Evolutionary conservation across 2,113 vertebrate genomes (phyloP).

Genomic region (Rallus limicola): DNA sequence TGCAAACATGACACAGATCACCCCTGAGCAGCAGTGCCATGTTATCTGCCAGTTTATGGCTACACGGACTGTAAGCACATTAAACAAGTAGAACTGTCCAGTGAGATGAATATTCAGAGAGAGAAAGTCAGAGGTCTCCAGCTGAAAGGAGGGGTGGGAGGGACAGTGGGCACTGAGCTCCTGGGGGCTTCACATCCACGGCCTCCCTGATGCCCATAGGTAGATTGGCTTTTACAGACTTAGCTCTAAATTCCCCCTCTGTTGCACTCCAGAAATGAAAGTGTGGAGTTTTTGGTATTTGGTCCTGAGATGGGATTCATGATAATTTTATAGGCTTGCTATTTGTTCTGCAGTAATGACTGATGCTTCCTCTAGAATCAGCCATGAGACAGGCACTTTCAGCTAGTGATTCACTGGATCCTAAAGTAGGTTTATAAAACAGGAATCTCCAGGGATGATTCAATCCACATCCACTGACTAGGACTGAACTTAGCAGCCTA

Average conservation of each 20-base stretch:
- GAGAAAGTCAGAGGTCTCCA: not conserved
- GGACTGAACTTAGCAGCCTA: not conserved
- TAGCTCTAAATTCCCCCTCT: not conserved
- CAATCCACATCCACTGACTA: constrained; percentile 25
- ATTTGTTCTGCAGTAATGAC: constrained; percentile 18
- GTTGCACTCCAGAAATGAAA: not conserved
- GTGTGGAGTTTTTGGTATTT: not conserved
- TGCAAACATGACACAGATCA: not conserved
- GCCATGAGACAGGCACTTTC: constrained; percentile 34
- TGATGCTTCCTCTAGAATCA: constrained; percentile 44
- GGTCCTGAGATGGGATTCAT: not conserved
- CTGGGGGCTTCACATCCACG: rapidly evolving
- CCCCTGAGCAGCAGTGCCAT: not conserved
- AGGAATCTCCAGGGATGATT: constrained; percentile 55
- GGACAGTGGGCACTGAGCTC: not conserved
- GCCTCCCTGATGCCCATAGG: not conserved
- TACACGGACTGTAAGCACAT: not conserved
- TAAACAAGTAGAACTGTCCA: not conserved
- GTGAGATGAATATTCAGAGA: not conserved
- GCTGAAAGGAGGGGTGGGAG: not conserved
- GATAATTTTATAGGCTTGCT: constrained; percentile 12
- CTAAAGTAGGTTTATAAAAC: constrained; percentile 59
- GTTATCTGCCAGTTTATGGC: not conserved
- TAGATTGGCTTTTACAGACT: not conserved
- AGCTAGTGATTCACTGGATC: constrained; percentile 54